Percentiles rank a stretch among this genome's conserved stretches.
These are phyloP conservation scores for Melanotaenia maccullochi DNA, from an alignment of 2,797 vertebrate genomes.

Conservation along the genomic window DNA sequence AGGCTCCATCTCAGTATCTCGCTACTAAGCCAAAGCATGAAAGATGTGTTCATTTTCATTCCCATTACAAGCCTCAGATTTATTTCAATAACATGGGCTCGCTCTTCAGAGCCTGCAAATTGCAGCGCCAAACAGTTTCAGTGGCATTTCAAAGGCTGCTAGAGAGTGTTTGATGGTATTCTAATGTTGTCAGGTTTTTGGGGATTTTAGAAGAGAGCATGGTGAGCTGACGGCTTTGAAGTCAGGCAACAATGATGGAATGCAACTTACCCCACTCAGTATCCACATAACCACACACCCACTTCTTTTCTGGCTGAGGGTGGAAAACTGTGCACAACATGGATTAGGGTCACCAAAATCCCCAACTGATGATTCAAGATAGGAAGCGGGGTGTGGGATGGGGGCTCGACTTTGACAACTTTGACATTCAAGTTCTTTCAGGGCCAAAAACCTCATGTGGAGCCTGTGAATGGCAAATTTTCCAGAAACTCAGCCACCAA, in stretches of 20 bases:
- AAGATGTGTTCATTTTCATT: conserved; percentile 81
- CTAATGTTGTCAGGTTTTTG: conserved; percentile 81
- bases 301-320: conserved; percentile 52
- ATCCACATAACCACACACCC: conserved; percentile 29
- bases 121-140: conserved; percentile 80
- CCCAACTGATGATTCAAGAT: conserved; percentile 50
- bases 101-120: conserved; percentile 78
- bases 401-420: conserved; percentile 28
- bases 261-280: conserved; percentile 54
- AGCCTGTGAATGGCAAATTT: conserved; percentile 22
- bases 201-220: conserved; percentile 62
- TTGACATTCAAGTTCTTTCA: conserved; percentile 51
- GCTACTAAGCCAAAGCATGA: conserved; percentile 76
- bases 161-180: conserved; percentile 81
- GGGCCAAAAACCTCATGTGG: conserved; percentile 21
- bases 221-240: conserved; percentile 77
- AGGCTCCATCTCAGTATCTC: conserved; percentile 63
- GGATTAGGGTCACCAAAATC: conserved; percentile 69
- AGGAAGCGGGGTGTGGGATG: background rate
- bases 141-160: conserved; percentile 80
- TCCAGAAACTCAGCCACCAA: background rate
- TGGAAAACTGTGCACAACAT: conserved; percentile 62
- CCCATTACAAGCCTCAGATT: conserved; percentile 82
- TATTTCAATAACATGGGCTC: conserved; percentile 80
- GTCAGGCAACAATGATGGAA: conserved; percentile 79